phyloP scores from a whole-genome alignment of 1,140 invertebrate species.

The Berghia stephanieae region DNA sequence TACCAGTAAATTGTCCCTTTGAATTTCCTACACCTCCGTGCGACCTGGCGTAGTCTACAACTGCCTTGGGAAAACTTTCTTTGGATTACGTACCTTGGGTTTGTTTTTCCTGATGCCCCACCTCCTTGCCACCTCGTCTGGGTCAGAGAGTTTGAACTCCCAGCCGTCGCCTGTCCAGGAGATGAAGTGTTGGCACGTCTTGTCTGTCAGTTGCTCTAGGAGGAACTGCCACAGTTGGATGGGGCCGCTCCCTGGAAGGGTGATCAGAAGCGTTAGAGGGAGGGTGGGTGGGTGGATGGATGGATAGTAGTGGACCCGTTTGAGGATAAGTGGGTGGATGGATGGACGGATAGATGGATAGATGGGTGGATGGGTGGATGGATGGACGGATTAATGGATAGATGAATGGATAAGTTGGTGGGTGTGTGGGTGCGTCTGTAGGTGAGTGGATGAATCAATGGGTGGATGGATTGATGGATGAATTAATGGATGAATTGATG shows the following conservation, averaged over 20 bases:
- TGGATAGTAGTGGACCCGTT: neutral
- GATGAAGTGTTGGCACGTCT: conserved; percentile 94
- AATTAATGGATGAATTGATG: too few species aligned
- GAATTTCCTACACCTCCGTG: too few species aligned
- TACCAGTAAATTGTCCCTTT: too few species aligned
- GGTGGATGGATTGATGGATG: too few species aligned
- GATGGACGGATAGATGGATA: neutral
- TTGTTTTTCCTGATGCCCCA: conserved; percentile 99
- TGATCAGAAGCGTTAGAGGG: neutral
- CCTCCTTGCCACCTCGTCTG: conserved; percentile 94
- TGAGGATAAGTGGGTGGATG: neutral
- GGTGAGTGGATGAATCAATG: too few species aligned
- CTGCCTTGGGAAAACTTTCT: conserved; percentile 97
- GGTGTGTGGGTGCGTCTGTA: too few species aligned
- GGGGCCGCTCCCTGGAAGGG: conserved; percentile 62
- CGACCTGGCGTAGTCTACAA: too few species aligned
- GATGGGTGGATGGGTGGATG: neutral
- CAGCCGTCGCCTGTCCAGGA: conserved; percentile 98
- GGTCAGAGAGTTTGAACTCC: conserved; percentile 99
- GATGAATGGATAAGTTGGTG: neutral
- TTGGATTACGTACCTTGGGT: conserved; percentile 99
- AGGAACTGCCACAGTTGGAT: conserved; percentile 93
- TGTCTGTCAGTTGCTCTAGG: conserved; percentile 94
- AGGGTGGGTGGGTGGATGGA: neutral
- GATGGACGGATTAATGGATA: neutral